Conservation (phyloP, 2,888 invertebrate genomes). For the Coecobrya sp. region DNA sequence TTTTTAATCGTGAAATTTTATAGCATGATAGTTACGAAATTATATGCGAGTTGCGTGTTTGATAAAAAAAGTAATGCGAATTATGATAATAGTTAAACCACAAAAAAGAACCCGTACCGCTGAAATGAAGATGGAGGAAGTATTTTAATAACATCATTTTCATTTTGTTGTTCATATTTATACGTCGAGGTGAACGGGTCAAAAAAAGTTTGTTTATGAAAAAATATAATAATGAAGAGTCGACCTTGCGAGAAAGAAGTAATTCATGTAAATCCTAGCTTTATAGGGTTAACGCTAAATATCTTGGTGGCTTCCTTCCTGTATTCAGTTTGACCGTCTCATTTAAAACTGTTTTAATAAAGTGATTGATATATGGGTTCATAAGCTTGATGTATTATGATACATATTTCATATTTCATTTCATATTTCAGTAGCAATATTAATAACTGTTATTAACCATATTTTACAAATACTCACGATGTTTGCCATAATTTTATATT, state of each 20-base stretch:
- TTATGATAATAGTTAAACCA: neutral
- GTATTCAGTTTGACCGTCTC: too few relatives aligned
- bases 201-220: neutral
- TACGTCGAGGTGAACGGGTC: constrained; percentile 13
- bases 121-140: neutral
- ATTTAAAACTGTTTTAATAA: too few relatives aligned
- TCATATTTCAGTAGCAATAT: too few relatives aligned
- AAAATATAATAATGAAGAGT: neutral
- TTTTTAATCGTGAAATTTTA: too few relatives aligned
- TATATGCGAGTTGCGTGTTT: neutral
- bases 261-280: constrained; percentile 52
- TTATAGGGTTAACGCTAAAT: neutral
- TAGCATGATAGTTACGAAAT: neutral
- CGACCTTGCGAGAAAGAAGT: constrained; percentile 26
- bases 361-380: neutral
- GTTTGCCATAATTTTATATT: too few relatives aligned
- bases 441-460: too few relatives aligned
- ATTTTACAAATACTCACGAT: too few relatives aligned
- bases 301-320: neutral
- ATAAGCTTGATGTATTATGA: neutral
- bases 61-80: neutral
- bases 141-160: neutral
- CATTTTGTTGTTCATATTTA: neutral
- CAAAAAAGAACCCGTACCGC: neutral
- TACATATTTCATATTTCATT: too few relatives aligned